phyloP scores from a whole-genome alignment of 2,113 vertebrate genomes.

The Struthidea cinerea region DNA sequence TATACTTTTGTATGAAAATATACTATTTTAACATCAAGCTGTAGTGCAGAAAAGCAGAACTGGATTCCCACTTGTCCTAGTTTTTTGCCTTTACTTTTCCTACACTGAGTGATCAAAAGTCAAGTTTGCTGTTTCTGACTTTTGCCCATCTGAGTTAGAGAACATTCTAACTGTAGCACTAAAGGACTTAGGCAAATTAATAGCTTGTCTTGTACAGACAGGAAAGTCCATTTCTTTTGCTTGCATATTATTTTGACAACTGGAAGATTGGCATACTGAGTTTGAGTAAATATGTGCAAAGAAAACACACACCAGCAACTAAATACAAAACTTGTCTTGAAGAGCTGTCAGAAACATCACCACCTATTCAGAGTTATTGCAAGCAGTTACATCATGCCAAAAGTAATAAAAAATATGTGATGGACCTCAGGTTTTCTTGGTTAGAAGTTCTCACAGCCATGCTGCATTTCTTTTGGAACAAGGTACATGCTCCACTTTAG shows the following conservation, averaged over 20 bases:
- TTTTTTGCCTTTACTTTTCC: neutral
- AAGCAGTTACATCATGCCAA: neutral
- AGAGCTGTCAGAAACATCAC: neutral
- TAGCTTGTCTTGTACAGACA: neutral
- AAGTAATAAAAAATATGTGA: neutral
- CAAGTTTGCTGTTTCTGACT: neutral
- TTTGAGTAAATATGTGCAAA: neutral
- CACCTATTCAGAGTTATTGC: neutral
- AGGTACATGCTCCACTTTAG: neutral
- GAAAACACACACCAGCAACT: neutral
- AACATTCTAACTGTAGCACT: neutral
- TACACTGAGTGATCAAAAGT: neutral
- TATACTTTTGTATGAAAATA: neutral
- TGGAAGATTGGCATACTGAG: neutral
- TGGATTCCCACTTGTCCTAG: neutral
- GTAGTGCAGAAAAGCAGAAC: neutral
- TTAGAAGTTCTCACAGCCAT: neutral
- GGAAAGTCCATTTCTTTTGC: neutral
- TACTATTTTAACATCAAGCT: neutral
- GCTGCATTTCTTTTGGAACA: neutral
- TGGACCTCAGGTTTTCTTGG: neutral
- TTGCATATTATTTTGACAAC: neutral
- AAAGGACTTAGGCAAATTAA: neutral
- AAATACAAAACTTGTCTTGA: neutral
- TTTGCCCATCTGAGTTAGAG: neutral